phyloP scores from a whole-genome alignment of 2,888 invertebrate genomes.

The Ethmia dodecea region DNA sequence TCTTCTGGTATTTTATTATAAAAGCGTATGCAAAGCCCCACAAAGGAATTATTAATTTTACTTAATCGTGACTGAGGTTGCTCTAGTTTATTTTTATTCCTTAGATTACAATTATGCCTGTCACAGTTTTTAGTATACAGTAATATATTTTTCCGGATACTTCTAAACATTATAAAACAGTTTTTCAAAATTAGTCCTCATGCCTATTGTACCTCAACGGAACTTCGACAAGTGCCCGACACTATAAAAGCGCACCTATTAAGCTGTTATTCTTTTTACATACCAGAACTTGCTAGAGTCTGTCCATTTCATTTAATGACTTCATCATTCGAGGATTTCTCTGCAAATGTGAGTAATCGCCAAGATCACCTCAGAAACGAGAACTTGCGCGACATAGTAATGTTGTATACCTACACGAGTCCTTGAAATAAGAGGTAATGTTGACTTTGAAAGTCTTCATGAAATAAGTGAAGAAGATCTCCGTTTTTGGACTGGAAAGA shows the following conservation, averaged over 20 bases:
- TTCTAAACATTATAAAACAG: too few species aligned
- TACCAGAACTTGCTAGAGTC: background rate
- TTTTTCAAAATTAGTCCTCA: too few species aligned
- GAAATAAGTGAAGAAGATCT: background rate
- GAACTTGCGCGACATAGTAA: background rate
- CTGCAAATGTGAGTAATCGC: background rate
- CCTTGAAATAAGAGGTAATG: background rate
- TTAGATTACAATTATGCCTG: too few species aligned
- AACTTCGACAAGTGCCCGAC: background rate
- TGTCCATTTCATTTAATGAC: background rate
- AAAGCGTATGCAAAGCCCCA: too few species aligned
- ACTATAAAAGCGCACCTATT: background rate
- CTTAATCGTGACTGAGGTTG: too few species aligned
- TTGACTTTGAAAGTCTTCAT: background rate
- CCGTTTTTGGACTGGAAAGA: background rate
- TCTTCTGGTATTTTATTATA: too few species aligned
- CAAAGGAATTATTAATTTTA: too few species aligned
- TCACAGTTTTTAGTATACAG: too few species aligned
- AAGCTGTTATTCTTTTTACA: background rate
- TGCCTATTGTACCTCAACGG: too few species aligned
- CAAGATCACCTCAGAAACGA: background rate
- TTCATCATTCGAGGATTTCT: background rate
- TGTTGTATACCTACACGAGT: background rate
- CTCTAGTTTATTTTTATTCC: too few species aligned
- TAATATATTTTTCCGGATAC: too few species aligned